A percentile compares a stretch with the other conserved stretches of the same genome.
phyloP scores from a whole-genome alignment of 2,888 invertebrate genomes.

The Pantelozetes paolii region DNA sequence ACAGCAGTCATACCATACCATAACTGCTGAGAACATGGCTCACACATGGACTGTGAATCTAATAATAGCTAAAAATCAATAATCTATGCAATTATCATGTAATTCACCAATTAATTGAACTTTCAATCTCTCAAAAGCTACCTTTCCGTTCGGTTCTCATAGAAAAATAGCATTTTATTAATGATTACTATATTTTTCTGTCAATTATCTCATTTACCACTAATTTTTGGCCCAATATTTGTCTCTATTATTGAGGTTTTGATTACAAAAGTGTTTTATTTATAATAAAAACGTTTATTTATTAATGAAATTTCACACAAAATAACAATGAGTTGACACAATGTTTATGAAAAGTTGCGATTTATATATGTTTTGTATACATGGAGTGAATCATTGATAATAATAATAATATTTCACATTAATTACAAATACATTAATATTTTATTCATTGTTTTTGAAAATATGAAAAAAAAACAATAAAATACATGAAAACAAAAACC shows the following conservation, averaged over 20 bases:
- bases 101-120: constrained; percentile 2
- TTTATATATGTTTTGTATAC: neutral
- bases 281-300: neutral
- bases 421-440: no score
- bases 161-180: neutral
- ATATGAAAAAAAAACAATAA: no score
- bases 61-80: neutral
- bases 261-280: neutral
- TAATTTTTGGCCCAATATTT: neutral
- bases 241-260: neutral
- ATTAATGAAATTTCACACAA: neutral
- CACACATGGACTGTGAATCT: neutral
- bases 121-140: neutral
- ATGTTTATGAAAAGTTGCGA: neutral
- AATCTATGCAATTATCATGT: constrained; percentile 19
- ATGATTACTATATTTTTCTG: neutral
- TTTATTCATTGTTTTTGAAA: neutral
- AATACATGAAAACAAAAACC: no score
- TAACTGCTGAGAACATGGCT: neutral
- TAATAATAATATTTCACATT: no score
- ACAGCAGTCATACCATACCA: constrained; percentile 3
- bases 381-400: neutral
- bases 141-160: neutral
- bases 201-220: neutral
- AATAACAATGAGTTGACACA: constrained; percentile 25